A percentile compares a stretch with the other conserved stretches of the same genome.
Evolutionary conservation across 2,113 vertebrate species (phyloP).

Genomic region (Phyllopteryx taeniolatus): DNA sequence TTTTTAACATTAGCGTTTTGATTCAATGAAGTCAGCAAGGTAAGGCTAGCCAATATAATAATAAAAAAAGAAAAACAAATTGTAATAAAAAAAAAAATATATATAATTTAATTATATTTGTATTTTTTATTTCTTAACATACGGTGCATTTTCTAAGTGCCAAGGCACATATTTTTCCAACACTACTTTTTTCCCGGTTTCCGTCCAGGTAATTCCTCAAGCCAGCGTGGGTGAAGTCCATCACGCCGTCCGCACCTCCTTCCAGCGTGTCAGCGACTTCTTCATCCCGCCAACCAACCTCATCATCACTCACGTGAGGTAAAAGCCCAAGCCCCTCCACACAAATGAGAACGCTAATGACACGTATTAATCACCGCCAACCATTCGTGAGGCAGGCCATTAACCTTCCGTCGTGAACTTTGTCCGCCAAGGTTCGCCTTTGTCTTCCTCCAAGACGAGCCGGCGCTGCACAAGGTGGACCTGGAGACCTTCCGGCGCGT

Average conservation of each 20-base stretch:
- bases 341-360: conserved; percentile 64
- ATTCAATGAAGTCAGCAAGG: too few relatives aligned
- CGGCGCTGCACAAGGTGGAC: conserved; percentile 87
- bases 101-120: too few relatives aligned
- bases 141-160: too few relatives aligned
- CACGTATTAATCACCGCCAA: conserved; percentile 44
- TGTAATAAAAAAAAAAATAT: too few relatives aligned
- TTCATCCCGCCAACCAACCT: conserved; percentile 96
- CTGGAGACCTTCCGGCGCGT: conserved; percentile 86
- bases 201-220: conserved; percentile 84
- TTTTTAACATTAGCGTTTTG: too few relatives aligned
- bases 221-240: conserved; percentile 83
- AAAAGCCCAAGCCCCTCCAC: conserved; percentile 39
- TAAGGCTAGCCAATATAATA: too few relatives aligned
- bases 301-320: conserved; percentile 97
- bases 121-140: too few relatives aligned
- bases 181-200: not conserved
- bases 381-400: conserved; percentile 39
- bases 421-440: conserved; percentile 85
- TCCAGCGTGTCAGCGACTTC: conserved; percentile 85
- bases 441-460: conserved; percentile 81
- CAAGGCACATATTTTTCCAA: too few relatives aligned
- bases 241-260: conserved; percentile 77
- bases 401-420: conserved; percentile 61
- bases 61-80: too few relatives aligned